A percentile compares a stretch with the other conserved stretches of the same genome.
These are phyloP conservation scores for Lissocephala sabroskyi DNA, from an alignment of 2,888 invertebrate genomes.

Conservation along the genomic window DNA sequence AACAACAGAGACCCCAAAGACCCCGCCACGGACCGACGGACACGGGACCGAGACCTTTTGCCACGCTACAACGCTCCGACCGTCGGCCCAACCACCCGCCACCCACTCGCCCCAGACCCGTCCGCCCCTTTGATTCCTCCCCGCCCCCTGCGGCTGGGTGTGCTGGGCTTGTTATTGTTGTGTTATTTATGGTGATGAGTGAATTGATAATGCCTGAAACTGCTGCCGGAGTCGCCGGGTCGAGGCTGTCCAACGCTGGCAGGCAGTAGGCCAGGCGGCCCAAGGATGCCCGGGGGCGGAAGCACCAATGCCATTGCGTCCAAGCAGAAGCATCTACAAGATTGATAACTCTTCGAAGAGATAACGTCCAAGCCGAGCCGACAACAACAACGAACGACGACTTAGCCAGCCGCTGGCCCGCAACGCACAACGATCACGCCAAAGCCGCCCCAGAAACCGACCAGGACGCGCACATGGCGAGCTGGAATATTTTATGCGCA, in stretches of 20 bases:
- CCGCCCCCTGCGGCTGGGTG: too few relatives aligned
- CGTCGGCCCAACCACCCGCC: too few relatives aligned
- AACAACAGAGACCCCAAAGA: background rate
- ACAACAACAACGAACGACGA: background rate
- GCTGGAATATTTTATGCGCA: constrained; percentile 58
- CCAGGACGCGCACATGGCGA: constrained; percentile 61
- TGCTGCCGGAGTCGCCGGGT: background rate
- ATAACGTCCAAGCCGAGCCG: constrained; percentile 23
- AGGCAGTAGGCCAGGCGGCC: too few relatives aligned
- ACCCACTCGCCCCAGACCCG: too few relatives aligned
- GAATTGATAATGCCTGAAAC: background rate
- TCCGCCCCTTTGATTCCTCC: too few relatives aligned
- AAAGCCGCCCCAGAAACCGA: constrained; percentile 31
- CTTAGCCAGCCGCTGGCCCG: background rate
- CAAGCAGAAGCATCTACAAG: background rate
- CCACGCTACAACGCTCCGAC: too few relatives aligned
- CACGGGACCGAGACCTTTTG: too few relatives aligned
- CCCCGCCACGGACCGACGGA: too few relatives aligned
- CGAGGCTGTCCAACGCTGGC: too few relatives aligned
- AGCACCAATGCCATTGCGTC: constrained; percentile 14
- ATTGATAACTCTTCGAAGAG: background rate
- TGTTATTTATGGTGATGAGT: constrained; percentile 30
- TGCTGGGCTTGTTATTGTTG: too few relatives aligned
- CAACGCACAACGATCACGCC: constrained; percentile 14
- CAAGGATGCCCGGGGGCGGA: too few relatives aligned